Evolutionary conservation across 2,797 vertebrate genomes (phyloP), one percentile per base, ranked within the genome.

Genomic region (Sebastes steindachneri): DNA sequence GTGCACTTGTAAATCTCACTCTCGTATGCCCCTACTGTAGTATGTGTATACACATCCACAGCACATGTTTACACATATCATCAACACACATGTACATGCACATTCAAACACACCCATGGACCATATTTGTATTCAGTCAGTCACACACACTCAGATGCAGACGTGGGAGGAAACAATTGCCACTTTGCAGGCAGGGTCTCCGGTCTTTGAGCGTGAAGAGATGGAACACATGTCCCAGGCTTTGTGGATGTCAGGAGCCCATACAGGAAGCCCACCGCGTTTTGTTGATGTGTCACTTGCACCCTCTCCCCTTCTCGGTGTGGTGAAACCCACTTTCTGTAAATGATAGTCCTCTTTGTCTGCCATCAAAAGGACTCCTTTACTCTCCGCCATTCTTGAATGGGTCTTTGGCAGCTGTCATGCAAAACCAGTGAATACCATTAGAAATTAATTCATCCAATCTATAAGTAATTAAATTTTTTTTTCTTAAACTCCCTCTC

Each of bases 271-370:
- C 96, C 87, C 88, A 66, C 70, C 68, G 93, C 91, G 94, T 95
- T 96, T 98, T 97, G 96, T 97, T 96, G 95, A 96, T 81, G 94
- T 98, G 97, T 97, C 97, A 97, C 94, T 97, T 96, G 95, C 96
- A 97, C 93, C 88, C 96, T 93, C 93, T 95, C 95, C 83, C 91
- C 95, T 96, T 96, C 95, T 95, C 92, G 92, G 91, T 92, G 92
- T 88, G 66, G 89, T 82, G 95, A 95, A 95, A 93, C 92, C 94
- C 95, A 94, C 95, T 95, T 88, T 94, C 95, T 96, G 96, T 91
- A 93, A 95, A 96, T 92, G 96, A 96, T 96, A 90, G 95, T 94
- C 92, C 91, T 92, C 93, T 96, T 97, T 97, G 97, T 97, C 91
- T 95, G 86, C 90, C 95, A 89, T 96, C 95, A 96, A 95, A 95